Evolutionary conservation across 1,140 invertebrate genomes (phyloP), one percentile per base, ranked within the genome.

Genomic region (Tetramorium parvispinum): DNA sequence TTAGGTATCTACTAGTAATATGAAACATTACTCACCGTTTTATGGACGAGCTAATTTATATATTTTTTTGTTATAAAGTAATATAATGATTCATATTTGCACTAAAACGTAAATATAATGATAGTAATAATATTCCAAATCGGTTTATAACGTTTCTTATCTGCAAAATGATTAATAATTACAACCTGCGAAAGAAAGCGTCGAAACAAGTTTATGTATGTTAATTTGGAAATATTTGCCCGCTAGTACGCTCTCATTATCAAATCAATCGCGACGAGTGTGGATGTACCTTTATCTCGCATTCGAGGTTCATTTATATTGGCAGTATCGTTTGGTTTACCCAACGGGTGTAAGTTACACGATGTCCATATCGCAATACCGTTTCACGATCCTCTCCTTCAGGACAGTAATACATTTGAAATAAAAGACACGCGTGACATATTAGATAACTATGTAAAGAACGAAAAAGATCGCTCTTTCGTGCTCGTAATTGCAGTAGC

Each of bases 271-370:
- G 27, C 24, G 21, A 43, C 32, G 8, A 1, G 21, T 73, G 27
- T 83, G 79, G 3, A 46, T 18, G 3, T 75, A 21, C 40, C 79
- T 83, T 59, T 81, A 81, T 51, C 32, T 46, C 63, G 3, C 32
- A n/a, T 27, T 32, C 18, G 18, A 57, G 37, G 8, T 57, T 43
- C 16, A 24, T 61, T 73, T 43, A 18, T 18, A 57, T 70, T 13
- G 49, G 2, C 18, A 6, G 40, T 82, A 73, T 82, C 68, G 8
- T 57, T 73, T 73, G 66, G 40, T 70, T 18, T 83, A 83, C 21
- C 43, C 3, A 46, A 71, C 53, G 11, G n/a, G 40, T 75, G 43
- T 83, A 75, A 83, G 53, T 83, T 59, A 75, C 68, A 82, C 68
- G 32, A 55, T 81, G 43, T 37, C 43, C 63, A 40, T 43, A 70